A percentile compares a stretch with the other conserved stretches of the same genome.
phyloP scores from a whole-genome alignment of 2,797 vertebrate genomes.

The Cossypha polioptera region DNA sequence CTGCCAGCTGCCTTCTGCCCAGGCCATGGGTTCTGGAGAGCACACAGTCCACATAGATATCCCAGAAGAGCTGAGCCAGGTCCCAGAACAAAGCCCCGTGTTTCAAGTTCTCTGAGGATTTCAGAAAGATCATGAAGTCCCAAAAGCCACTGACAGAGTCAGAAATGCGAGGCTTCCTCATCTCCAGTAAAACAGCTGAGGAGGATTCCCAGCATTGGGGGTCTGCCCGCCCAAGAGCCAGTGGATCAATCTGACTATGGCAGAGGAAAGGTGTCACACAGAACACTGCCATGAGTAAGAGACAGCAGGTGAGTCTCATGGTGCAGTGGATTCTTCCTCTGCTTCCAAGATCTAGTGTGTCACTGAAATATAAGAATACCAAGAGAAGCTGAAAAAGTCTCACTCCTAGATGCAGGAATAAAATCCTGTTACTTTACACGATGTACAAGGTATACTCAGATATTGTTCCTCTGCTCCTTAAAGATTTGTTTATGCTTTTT shows the following conservation, averaged over 20 bases:
- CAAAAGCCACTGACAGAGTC: slow-evolving; percentile 90
- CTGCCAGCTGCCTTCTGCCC: slow-evolving; percentile 81
- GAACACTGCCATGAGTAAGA: slow-evolving; percentile 79
- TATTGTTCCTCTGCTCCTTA: background rate
- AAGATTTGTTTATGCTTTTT: background rate
- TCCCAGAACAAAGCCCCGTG: slow-evolving; percentile 92
- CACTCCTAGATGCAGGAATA: background rate
- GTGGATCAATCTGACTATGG: slow-evolving; percentile 81
- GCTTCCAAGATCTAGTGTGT: slow-evolving; percentile 44
- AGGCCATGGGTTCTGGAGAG: slow-evolving; percentile 91
- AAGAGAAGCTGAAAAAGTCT: background rate
- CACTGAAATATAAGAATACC: slow-evolving; percentile 57
- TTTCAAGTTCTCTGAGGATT: slow-evolving; percentile 87
- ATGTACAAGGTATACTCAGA: background rate
- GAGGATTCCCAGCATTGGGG: slow-evolving; percentile 93
- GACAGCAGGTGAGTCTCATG: slow-evolving; percentile 67
- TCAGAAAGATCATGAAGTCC: slow-evolving; percentile 91
- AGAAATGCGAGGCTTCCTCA: slow-evolving; percentile 88
- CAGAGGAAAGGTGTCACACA: slow-evolving; percentile 75
- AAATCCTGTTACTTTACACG: background rate
- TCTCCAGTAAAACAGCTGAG: slow-evolving; percentile 85
- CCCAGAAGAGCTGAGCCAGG: slow-evolving; percentile 94
- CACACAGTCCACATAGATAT: slow-evolving; percentile 92
- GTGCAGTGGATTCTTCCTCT: slow-evolving; percentile 56
- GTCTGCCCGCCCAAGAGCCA: slow-evolving; percentile 80